These are phyloP conservation scores for Eudyptes chrysolophus DNA, from an alignment of 2,113 vertebrate species.

Conservation along the genomic window DNA sequence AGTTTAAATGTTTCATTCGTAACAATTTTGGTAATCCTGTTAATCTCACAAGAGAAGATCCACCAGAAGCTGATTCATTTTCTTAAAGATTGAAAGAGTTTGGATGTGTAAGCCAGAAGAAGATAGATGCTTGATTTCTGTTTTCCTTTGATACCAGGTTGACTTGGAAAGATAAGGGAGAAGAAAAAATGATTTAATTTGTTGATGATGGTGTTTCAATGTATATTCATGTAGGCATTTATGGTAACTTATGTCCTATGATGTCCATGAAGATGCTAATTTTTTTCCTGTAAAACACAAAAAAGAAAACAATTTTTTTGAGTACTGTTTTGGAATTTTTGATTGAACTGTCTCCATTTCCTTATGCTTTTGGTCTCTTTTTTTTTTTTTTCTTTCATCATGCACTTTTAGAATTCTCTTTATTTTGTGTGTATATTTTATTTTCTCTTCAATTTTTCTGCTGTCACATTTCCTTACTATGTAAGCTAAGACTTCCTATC, in stretches of 20 bases:
- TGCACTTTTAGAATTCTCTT: neutral
- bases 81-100: neutral
- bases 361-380: neutral
- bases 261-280: neutral
- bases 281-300: neutral
- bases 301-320: neutral
- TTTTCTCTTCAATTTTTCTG: neutral
- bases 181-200: neutral
- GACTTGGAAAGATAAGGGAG: neutral
- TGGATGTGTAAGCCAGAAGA: neutral
- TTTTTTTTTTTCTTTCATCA: neutral
- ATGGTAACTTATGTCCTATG: neutral
- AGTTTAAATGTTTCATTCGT: neutral
- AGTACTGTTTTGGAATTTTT: neutral
- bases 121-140: neutral
- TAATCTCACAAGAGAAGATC: neutral
- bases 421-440: neutral
- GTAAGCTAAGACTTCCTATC: neutral
- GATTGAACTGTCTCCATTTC: neutral
- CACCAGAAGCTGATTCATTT: neutral
- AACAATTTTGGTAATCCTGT: neutral
- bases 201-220: neutral
- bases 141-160: neutral
- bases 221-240: neutral
- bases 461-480: neutral